These are phyloP conservation scores for Drosophila mimica DNA, from an alignment of 2,888 invertebrate species.

Conservation along the genomic window DNA sequence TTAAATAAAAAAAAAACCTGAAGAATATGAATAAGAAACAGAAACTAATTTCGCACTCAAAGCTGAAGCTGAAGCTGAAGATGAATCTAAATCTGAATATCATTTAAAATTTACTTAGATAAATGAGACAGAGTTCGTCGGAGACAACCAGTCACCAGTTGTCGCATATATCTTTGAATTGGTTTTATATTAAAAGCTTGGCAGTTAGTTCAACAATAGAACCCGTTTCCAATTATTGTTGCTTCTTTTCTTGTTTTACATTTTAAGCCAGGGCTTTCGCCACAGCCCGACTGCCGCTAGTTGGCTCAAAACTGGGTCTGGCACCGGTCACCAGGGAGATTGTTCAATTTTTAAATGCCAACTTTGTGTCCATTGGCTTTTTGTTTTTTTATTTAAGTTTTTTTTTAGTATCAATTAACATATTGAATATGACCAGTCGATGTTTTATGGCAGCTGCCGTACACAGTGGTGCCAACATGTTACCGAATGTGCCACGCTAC, in stretches of 20 bases:
- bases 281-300: constrained; percentile 15
- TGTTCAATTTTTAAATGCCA: constrained; percentile 58
- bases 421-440: constrained; percentile 61
- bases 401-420: constrained; percentile 74
- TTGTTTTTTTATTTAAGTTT: constrained; percentile 44
- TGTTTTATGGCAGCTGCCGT: constrained; percentile 48
- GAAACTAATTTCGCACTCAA: constrained; percentile 13
- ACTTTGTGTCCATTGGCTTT: constrained; percentile 35
- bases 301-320: constrained; percentile 38
- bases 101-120: constrained; percentile 60
- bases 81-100: constrained; percentile 12
- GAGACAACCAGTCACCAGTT: constrained; percentile 77
- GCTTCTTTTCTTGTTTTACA: constrained; percentile 50
- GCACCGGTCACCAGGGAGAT: constrained; percentile 19
- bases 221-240: constrained; percentile 76
- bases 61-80: neutral
- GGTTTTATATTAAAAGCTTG: constrained; percentile 38
- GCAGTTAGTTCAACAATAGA: constrained; percentile 62
- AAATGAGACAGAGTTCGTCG: constrained; percentile 66
- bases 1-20: constrained; percentile 17
- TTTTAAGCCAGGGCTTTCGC: constrained; percentile 61
- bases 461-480: constrained; percentile 58
- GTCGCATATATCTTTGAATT: constrained; percentile 67
- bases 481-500: constrained; percentile 58
- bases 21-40: constrained; percentile 13